A percentile compares a stretch with the other conserved stretches of the same genome.
These are phyloP conservation scores for Sardinella longiceps DNA, from an alignment of 2,797 vertebrate genomes.

Conservation along the genomic window DNA sequence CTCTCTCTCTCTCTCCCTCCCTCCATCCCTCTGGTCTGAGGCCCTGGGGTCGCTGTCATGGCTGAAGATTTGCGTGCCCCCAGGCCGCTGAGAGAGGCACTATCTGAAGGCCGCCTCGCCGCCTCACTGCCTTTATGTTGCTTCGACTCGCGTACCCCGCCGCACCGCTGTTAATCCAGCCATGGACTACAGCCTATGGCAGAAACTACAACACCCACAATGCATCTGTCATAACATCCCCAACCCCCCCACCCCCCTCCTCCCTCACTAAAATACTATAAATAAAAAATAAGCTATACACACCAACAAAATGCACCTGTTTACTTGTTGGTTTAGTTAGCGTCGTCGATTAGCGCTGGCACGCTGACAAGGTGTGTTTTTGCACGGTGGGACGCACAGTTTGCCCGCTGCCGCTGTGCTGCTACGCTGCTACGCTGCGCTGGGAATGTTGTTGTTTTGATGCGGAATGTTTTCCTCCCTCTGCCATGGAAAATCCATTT, in stretches of 20 bases:
- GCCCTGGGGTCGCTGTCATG: background rate
- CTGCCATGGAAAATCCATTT: slow-evolving; percentile 1
- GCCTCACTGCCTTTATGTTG: background rate
- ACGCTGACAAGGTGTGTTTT: slow-evolving; percentile 3
- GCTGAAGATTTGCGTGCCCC: background rate
- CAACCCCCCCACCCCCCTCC: background rate
- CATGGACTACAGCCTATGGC: background rate
- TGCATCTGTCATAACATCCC: background rate
- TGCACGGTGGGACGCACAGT: background rate
- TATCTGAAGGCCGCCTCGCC: background rate
- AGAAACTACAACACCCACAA: background rate
- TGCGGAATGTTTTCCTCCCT: background rate
- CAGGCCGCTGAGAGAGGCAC: background rate
- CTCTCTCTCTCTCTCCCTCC: background rate
- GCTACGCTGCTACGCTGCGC: too few species aligned
- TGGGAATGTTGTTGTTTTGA: slow-evolving; percentile 21
- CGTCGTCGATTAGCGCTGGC: background rate
- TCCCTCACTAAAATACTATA: too few species aligned
- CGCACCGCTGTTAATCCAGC: background rate
- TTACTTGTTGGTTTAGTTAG: background rate
- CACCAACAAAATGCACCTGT: background rate
- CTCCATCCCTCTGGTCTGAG: background rate
- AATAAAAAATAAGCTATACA: too few species aligned
- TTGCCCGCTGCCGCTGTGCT: background rate
- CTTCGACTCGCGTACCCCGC: background rate